phyloP scores from a whole-genome alignment of 30 jellyfish, hydroid and myxozoan genomes.

The Phacellophora camtschatica region DNA sequence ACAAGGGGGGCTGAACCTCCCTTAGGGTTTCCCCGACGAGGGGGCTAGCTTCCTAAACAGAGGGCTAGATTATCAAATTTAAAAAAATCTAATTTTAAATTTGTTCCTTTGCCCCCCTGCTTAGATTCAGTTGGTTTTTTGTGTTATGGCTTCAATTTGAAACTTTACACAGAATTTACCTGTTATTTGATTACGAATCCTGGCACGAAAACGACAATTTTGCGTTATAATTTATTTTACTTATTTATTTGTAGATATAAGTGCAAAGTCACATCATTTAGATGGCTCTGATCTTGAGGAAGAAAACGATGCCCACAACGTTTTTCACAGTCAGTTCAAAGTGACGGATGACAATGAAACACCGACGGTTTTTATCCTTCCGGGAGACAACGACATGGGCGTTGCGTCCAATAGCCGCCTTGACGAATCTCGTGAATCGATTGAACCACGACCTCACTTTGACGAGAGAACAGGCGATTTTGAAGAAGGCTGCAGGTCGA shows the following conservation, averaged over 20 bases:
- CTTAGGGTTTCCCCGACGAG: too few relatives aligned
- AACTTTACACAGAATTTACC: too few relatives aligned
- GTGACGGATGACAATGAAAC: constrained; percentile 44
- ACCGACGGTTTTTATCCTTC: constrained; percentile 52
- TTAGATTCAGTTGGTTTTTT: too few relatives aligned
- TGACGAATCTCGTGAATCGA: constrained; percentile 44
- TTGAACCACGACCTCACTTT: constrained; percentile 35
- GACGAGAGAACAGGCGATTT: constrained; percentile 36
- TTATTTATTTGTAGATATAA: constrained; percentile 19
- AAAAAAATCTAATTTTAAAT: too few relatives aligned
- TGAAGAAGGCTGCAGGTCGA: not conserved
- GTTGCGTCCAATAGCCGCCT: constrained; percentile 29
- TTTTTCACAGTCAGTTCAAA: constrained; percentile 19
- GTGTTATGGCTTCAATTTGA: too few relatives aligned
- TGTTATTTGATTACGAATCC: too few relatives aligned
- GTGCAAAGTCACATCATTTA: not conserved
- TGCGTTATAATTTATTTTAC: not conserved
- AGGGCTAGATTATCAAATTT: too few relatives aligned
- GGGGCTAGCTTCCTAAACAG: too few relatives aligned
- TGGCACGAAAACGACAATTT: not conserved
- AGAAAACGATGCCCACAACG: not conserved
- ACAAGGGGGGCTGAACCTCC: too few relatives aligned
- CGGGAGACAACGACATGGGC: constrained; percentile 47
- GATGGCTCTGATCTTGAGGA: constrained; percentile 31
- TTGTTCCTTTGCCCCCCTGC: too few relatives aligned